Percentiles rank a stretch among this genome's conserved stretches.
phyloP scores from a whole-genome alignment of 2,113 vertebrate genomes.

The Phalacrocorax brasilianus region DNA sequence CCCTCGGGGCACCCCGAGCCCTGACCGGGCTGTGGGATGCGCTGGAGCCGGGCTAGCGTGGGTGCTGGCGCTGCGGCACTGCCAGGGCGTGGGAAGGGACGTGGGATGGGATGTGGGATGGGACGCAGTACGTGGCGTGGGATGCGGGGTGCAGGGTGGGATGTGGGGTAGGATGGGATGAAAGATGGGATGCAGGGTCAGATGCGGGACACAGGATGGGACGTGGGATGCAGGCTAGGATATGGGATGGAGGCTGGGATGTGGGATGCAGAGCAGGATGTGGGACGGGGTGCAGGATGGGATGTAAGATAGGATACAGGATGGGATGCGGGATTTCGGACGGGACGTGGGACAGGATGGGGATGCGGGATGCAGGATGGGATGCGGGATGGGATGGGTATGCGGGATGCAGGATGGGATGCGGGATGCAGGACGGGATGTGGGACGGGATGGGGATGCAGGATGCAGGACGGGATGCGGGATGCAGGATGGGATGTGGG shows the following conservation, averaged over 20 bases:
- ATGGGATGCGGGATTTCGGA: background rate
- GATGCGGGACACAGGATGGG: rapidly evolving
- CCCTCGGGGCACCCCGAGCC: background rate
- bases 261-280: rapidly evolving
- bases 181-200: background rate
- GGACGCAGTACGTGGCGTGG: too few species aligned
- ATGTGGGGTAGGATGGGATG: too few species aligned
- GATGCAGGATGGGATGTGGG: background rate
- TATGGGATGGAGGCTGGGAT: background rate
- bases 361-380: too few species aligned
- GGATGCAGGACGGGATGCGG: background rate
- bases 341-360: too few species aligned
- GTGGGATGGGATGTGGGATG: background rate
- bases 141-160: background rate
- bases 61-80: background rate
- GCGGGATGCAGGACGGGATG: background rate
- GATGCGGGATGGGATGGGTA: background rate
- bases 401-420: too few species aligned
- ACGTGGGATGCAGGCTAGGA: background rate
- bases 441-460: background rate
- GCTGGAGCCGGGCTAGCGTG: rapidly evolving
- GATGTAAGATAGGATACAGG: background rate
- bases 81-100: background rate
- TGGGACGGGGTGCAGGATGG: background rate
- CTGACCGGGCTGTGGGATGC: background rate